These are phyloP conservation scores for Schrankia costaestrigalis DNA, from an alignment of 2,888 invertebrate genomes.

Conservation along the genomic window DNA sequence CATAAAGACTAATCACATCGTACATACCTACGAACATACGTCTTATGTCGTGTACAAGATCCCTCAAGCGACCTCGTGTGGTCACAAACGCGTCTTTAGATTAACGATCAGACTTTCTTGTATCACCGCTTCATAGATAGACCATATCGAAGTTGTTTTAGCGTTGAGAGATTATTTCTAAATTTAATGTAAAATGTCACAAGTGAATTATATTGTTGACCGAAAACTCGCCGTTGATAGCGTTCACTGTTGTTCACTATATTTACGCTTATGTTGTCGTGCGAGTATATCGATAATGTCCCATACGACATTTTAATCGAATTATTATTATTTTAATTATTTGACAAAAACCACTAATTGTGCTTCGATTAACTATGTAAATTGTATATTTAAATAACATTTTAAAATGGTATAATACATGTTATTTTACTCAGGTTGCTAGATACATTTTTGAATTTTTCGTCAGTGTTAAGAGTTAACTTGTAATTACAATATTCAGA, in stretches of 20 bases:
- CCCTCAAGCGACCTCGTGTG: slow-evolving; percentile 7
- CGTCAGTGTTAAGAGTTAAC: slow-evolving; percentile 54
- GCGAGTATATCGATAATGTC: slow-evolving; percentile 53
- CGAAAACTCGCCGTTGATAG: slow-evolving; percentile 52
- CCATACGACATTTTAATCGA: slow-evolving; percentile 54
- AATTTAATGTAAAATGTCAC: slow-evolving; percentile 55
- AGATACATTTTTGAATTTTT: slow-evolving; percentile 62
- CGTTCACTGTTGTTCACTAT: slow-evolving; percentile 60
- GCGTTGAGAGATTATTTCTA: slow-evolving; percentile 46
- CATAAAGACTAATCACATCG: no score
- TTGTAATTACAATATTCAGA: slow-evolving; percentile 49
- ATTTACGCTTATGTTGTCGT: slow-evolving; percentile 60
- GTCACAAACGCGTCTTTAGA: slow-evolving; percentile 36
- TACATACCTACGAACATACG: no score
- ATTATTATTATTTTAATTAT: slow-evolving; percentile 56
- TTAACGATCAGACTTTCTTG: slow-evolving; percentile 42
- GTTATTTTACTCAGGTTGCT: slow-evolving; percentile 75
- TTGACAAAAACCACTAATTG: slow-evolving; percentile 59
- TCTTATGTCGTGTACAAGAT: neutral
- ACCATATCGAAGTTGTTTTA: slow-evolving; percentile 52
- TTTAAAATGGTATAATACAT: slow-evolving; percentile 63
- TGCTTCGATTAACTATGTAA: slow-evolving; percentile 70
- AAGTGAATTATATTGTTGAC: slow-evolving; percentile 60
- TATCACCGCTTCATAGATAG: slow-evolving; percentile 59
- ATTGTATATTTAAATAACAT: slow-evolving; percentile 70